phyloP scores from a whole-genome alignment of 2,888 invertebrate species.

The Oxytorus armatus region DNA sequence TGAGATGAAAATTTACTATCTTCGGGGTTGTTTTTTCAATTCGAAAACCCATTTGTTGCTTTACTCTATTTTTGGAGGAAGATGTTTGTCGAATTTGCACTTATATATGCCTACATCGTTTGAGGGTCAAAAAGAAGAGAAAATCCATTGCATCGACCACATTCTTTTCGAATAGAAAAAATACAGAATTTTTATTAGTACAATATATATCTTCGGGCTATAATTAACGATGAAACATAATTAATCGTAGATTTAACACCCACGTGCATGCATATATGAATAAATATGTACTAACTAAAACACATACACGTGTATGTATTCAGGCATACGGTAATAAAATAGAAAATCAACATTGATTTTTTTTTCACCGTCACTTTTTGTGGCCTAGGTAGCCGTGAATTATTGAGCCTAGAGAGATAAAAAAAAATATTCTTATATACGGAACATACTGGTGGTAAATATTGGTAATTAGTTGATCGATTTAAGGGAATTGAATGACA shows the following conservation, averaged over 20 bases:
- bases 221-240: constrained; percentile 66
- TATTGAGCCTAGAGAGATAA: constrained; percentile 6
- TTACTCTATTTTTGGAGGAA: constrained; percentile 6
- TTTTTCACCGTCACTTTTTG: constrained; percentile 16
- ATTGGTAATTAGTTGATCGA: too few relatives aligned
- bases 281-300: constrained; percentile 62
- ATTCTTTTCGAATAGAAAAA: constrained; percentile 47
- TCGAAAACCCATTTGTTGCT: too few relatives aligned
- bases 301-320: constrained; percentile 65
- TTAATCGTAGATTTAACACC: constrained; percentile 71
- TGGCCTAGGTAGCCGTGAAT: neutral
- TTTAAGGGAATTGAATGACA: too few relatives aligned
- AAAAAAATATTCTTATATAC: neutral
- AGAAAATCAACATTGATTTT: constrained; percentile 63
- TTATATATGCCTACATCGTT: constrained; percentile 58
- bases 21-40: neutral
- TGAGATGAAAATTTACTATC: neutral
- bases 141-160: constrained; percentile 62
- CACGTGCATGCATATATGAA: constrained; percentile 66
- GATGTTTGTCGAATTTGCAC: constrained; percentile 54
- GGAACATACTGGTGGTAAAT: too few relatives aligned
- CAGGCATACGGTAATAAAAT: constrained; percentile 65
- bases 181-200: constrained; percentile 64
- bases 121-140: constrained; percentile 37
- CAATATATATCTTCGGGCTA: constrained; percentile 69